Evolutionary conservation across 1,140 invertebrate species (phyloP), one percentile per base, ranked within the genome.

Genomic region (Caerostris extrusa): DNA sequence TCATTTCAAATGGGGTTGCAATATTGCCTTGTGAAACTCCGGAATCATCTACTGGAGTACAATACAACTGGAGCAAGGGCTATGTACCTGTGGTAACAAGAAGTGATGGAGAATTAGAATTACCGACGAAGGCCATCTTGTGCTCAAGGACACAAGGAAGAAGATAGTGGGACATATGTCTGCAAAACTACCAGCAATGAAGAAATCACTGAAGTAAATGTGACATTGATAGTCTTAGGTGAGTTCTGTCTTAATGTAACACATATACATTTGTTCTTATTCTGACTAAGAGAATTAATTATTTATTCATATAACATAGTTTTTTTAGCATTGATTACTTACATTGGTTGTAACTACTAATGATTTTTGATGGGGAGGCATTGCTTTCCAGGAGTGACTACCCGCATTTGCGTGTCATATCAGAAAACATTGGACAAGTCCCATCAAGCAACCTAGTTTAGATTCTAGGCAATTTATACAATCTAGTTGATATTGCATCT

Each of bases 171-270:
- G 17, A 91, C 94, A 10, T 96, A 96, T 94, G 93, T 95, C 2
- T 96, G 96, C 94, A 95, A 95, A 94, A 96, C 96, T 3, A 95
- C 95, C 50, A 95, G 95, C 34, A 96, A 96, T 86, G 95, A 96
- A 34, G 95, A 93, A 14, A 55, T 89, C 3, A 12, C 57, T 55
- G 94, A 94, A 92, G 90, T 94, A 6, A 89, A 87, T 82, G 86
- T 92, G 3, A 91, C 89, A n/a, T 91, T 95, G 6, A 94, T 95
- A 19, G 88, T 88, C 57, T 92, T 95, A 67, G 95, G 94, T 93
- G 90, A 94, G 77, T 93, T 58, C 17, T 17, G 17, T 64, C 17
- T 64, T 17, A 64, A 5, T 14, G 17, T 17, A 64, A 17, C 12
- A 34, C 34, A 34, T 34, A 34, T 34, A 34, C 34, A 34, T 34